Evolutionary conservation across 2,797 vertebrate genomes (phyloP).

Genomic region (Spondyliosoma cantharus): DNA sequence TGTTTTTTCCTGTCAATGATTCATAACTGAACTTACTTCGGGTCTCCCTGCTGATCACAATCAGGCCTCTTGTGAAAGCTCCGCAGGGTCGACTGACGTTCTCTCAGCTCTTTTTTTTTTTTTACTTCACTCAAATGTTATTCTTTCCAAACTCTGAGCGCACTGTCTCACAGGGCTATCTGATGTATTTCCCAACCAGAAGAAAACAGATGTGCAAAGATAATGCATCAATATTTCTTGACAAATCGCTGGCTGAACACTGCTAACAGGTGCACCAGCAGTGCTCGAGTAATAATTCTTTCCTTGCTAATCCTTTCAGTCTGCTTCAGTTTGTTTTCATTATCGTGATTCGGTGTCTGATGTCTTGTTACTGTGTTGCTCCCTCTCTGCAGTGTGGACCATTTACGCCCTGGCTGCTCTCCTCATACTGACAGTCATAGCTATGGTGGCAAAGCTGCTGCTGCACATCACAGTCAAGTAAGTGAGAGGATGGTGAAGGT

Average conservation of each 20-base stretch:
- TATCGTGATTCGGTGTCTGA: slow-evolving; percentile 30
- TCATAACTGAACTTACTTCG: slow-evolving; percentile 43
- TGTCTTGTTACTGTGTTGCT: slow-evolving; percentile 37
- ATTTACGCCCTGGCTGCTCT: slow-evolving; percentile 94
- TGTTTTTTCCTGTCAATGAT: slow-evolving; percentile 47
- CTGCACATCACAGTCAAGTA: slow-evolving; percentile 94
- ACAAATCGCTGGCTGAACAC: slow-evolving; percentile 58
- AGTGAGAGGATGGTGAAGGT: slow-evolving; percentile 72
- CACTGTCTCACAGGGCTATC: slow-evolving; percentile 43
- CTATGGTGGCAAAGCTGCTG: slow-evolving; percentile 92
- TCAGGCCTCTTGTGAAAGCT: slow-evolving; percentile 47
- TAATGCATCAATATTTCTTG: slow-evolving; percentile 55
- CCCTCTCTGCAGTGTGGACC: slow-evolving; percentile 89
- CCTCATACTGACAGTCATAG: slow-evolving; percentile 92
- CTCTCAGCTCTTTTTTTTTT: slow-evolving; percentile 23
- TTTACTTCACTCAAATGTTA: slow-evolving; percentile 35
- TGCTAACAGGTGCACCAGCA: slow-evolving; percentile 59
- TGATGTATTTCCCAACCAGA: slow-evolving; percentile 43
- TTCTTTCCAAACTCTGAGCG: slow-evolving; percentile 37
- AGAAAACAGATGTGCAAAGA: slow-evolving; percentile 64
- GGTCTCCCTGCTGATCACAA: slow-evolving; percentile 55
- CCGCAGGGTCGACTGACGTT: slow-evolving; percentile 23
- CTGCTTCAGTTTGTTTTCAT: slow-evolving; percentile 50
- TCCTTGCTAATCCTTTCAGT: slow-evolving; percentile 48
- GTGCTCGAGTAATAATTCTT: slow-evolving; percentile 24